Evolutionary conservation across 2,113 vertebrate species (phyloP).

Genomic region (Xenus cinereus): DNA sequence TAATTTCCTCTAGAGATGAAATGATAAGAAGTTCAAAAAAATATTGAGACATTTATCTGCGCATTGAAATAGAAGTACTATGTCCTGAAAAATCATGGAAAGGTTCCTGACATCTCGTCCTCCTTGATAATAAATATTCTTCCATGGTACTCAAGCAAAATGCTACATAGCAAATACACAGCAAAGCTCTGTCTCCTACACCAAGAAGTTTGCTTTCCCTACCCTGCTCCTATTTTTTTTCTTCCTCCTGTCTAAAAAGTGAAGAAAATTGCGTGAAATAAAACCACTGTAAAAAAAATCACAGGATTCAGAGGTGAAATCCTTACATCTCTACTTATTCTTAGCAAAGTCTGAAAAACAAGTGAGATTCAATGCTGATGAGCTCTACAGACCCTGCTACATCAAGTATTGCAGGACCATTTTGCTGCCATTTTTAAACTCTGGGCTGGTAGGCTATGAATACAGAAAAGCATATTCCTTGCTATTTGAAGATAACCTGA

Average conservation of each 20-base stretch:
- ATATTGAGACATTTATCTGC: neutral
- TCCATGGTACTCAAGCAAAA: neutral
- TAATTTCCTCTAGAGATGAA: constrained; percentile 32
- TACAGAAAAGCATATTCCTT: neutral
- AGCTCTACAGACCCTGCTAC: neutral
- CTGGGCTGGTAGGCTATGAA: neutral
- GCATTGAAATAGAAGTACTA: neutral
- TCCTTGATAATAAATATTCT: neutral
- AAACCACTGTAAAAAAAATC: neutral
- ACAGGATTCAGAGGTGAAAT: neutral
- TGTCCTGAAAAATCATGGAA: neutral
- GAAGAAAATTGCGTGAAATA: neutral
- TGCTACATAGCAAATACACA: neutral
- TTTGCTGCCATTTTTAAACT: neutral
- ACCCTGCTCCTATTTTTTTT: neutral
- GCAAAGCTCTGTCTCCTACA: neutral
- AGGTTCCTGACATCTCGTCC: neutral
- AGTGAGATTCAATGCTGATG: neutral
- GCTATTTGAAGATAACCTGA: neutral
- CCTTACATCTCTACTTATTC: neutral
- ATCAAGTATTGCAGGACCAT: neutral
- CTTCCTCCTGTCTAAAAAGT: neutral
- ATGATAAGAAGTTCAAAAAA: constrained; percentile 7
- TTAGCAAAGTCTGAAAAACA: neutral
- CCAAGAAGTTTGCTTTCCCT: neutral